Evolutionary conservation across 2,797 vertebrate species (phyloP).

Genomic region (Pseudomugil tenellus): DNA sequence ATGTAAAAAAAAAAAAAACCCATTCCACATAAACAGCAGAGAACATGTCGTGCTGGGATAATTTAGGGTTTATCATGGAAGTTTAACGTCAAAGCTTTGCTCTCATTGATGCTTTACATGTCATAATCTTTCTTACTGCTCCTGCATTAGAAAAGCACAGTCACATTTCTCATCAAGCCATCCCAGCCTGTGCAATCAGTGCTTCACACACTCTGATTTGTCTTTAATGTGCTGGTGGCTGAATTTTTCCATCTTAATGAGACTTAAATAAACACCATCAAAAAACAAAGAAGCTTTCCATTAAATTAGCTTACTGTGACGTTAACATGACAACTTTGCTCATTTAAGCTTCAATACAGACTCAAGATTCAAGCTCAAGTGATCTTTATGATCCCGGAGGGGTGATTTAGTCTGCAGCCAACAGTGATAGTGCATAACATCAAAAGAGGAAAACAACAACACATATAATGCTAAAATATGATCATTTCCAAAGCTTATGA

Average conservation of each 20-base stretch:
- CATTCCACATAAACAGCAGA: constrained; percentile 51
- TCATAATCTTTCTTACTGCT: not conserved
- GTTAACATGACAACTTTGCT: not conserved
- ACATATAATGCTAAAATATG: not conserved
- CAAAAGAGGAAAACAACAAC: not conserved
- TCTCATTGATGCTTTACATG: constrained; percentile 6
- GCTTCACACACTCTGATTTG: not conserved
- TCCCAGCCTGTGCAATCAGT: not conserved
- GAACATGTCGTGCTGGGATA: constrained; percentile 14
- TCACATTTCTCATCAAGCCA: not conserved
- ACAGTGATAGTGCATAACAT: no score
- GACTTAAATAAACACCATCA: not conserved
- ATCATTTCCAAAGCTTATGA: not conserved
- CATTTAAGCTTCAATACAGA: not conserved
- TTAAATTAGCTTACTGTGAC: not conserved
- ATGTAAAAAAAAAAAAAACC: constrained; percentile 52
- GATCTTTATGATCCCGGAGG: not conserved
- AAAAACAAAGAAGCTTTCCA: not conserved
- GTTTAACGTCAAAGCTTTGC: constrained; percentile 1
- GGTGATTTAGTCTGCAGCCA: not conserved
- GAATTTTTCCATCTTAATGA: not conserved
- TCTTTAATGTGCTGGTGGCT: not conserved
- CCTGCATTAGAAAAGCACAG: no score
- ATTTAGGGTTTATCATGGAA: not conserved
- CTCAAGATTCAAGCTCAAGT: not conserved